These are phyloP conservation scores for Cryptocheilus praepositus DNA, from an alignment of 2,888 invertebrate genomes.

Conservation along the genomic window DNA sequence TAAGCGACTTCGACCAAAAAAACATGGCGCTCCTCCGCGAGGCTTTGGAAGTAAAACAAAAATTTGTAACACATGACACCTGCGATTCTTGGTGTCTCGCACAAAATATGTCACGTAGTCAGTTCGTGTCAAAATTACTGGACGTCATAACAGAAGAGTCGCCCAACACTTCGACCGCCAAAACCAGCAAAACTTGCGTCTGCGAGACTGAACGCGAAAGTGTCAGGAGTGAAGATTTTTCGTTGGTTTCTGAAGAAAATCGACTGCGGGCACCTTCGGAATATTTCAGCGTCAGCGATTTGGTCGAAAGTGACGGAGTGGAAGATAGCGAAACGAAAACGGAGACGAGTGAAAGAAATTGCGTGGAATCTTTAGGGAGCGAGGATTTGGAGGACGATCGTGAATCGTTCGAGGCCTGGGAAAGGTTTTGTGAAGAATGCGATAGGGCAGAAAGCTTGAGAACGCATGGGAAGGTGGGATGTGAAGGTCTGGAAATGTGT, in stretches of 20 bases:
- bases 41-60: slow-evolving; percentile 53
- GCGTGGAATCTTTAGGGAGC: too few relatives aligned
- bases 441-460: too few relatives aligned
- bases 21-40: slow-evolving; percentile 54
- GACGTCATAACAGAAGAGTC: slow-evolving; percentile 65
- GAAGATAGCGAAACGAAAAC: too few relatives aligned
- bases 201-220: slow-evolving; percentile 29
- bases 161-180: slow-evolving; percentile 52
- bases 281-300: slow-evolving; percentile 39
- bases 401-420: too few relatives aligned
- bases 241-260: too few relatives aligned
- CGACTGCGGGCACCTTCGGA: slow-evolving; percentile 38
- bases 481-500: too few relatives aligned
- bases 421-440: too few relatives aligned
- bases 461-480: too few relatives aligned
- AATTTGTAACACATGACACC: too few relatives aligned
- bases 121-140: slow-evolving; percentile 52
- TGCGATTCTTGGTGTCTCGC: background rate
- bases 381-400: too few relatives aligned
- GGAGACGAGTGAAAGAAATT: too few relatives aligned
- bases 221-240: background rate
- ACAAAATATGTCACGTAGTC: slow-evolving; percentile 19
- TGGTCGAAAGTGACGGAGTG: too few relatives aligned
- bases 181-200: slow-evolving; percentile 37
- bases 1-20: slow-evolving; percentile 53